Base-by-base conservation (phyloP, 2,888 invertebrate genomes). In the Aphidius colemani region DNA sequence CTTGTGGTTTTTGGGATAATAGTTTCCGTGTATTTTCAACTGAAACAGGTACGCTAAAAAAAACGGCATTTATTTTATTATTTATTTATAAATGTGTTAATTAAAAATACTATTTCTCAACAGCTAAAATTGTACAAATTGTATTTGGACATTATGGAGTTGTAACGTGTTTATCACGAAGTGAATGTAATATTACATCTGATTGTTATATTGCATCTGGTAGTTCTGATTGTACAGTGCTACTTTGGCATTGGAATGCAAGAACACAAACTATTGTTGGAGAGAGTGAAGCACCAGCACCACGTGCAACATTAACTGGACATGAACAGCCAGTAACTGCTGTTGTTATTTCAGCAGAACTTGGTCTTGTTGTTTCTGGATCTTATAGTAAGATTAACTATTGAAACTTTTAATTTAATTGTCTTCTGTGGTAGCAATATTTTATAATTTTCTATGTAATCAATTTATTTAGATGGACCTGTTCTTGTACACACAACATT, bases 1-100 rank as follows among this genome's bases (percentile, higher is more conserved):
- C 98, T 1, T 96, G 97, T 78, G 99, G 99, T 61, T 99, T 98
- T 85, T 98, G 98, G 95, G 99, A 99, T 83, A 98, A 98, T 84
- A 97, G 97, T 84, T 99, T 99, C 85, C 86, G 99, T 7, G 96
- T 99, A 13, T 98, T 98, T 84, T 94, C 94, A 55, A 95, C 98
- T 0, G 99, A 99, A 80, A 94, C 95, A 66, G 96, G 96, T 94
- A 78, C 6, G 50, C 59, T 48, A n/a, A 30, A 18, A n/a, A n/a
- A n/a, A n/a, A n/a, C n/a, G n/a, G n/a, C n/a, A n/a, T 40, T 43
- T 7, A 9, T 45, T 58, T 57, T 11, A 8, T 49, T 13, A n/a
- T 46, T 30, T 40, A 13, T 66, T 55, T n/a, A 40, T 4, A n/a
- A n/a, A n/a, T 7, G 6, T 13, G 3, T 46, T 46, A 30, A 49